phyloP scores from a whole-genome alignment of 2,113 vertebrate species.

The Macheiramphus alcinus region DNA sequence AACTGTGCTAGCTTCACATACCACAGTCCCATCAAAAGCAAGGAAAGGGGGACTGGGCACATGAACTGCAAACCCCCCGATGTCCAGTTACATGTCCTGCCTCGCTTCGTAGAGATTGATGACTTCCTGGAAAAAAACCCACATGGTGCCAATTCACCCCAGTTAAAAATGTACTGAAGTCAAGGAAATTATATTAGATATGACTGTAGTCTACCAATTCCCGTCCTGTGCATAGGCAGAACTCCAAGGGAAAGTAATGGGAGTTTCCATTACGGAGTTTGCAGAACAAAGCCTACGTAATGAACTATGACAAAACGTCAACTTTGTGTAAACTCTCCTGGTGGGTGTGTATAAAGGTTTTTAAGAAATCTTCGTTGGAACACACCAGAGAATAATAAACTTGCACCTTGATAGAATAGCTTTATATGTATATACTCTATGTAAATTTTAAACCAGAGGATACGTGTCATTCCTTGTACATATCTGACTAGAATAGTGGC shows the following conservation, averaged over 20 bases:
- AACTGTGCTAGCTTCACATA: neutral
- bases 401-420: constrained; percentile 66
- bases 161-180: neutral
- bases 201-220: neutral
- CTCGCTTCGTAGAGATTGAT: neutral
- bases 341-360: constrained; percentile 14
- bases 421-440: constrained; percentile 62
- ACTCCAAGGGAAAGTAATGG: neutral
- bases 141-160: neutral
- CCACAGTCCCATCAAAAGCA: neutral
- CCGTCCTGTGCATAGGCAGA: neutral
- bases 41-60: neutral
- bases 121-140: neutral
- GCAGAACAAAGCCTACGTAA: neutral
- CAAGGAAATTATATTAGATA: neutral
- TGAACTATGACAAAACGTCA: neutral
- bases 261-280: neutral
- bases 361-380: constrained; percentile 8
- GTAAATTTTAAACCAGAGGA: constrained; percentile 44
- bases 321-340: neutral
- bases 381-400: constrained; percentile 37
- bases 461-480: constrained; percentile 29
- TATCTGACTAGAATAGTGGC: neutral
- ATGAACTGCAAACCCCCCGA: neutral
- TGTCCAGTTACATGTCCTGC: neutral